Evolutionary conservation across 2,888 invertebrate species (phyloP).

Genomic region (Apamea crenata): DNA sequence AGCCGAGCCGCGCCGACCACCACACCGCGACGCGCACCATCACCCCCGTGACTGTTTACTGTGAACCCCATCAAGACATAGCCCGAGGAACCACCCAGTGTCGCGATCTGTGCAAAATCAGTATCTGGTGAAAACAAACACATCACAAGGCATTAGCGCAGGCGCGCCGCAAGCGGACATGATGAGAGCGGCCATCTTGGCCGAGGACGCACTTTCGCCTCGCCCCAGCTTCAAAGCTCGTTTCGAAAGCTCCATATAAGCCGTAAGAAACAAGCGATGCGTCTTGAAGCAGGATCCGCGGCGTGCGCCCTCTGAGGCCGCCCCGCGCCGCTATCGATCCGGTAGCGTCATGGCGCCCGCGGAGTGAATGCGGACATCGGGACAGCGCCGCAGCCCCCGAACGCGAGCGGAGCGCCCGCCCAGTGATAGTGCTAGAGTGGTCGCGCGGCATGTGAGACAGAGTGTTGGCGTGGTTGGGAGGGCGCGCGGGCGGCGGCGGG

Average conservation of each 20-base stretch:
- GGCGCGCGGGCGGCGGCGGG: slow-evolving; percentile 89
- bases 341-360: slow-evolving; percentile 87
- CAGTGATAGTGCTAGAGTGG: slow-evolving; percentile 84
- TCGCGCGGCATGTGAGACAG: slow-evolving; percentile 88
- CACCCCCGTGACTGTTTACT: slow-evolving; percentile 75
- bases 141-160: slow-evolving; percentile 86
- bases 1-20: slow-evolving; percentile 70
- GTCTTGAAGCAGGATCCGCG: slow-evolving; percentile 80
- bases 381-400: slow-evolving; percentile 83
- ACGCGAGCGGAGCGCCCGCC: slow-evolving; percentile 79
- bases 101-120: slow-evolving; percentile 69
- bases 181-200: slow-evolving; percentile 89
- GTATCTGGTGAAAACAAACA: slow-evolving; percentile 88
- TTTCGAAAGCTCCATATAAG: slow-evolving; percentile 77
- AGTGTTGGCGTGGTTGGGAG: slow-evolving; percentile 80
- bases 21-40: slow-evolving; percentile 73
- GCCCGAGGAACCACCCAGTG: slow-evolving; percentile 69
- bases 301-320: slow-evolving; percentile 85
- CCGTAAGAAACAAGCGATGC: slow-evolving; percentile 77
- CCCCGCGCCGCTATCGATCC: slow-evolving; percentile 88
- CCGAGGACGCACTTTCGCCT: slow-evolving; percentile 88
- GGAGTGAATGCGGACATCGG: slow-evolving; percentile 89
- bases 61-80: slow-evolving; percentile 67
- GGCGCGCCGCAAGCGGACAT: slow-evolving; percentile 86
- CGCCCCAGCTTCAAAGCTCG: slow-evolving; percentile 87